Conservation (phyloP, 2,888 invertebrate species). For the Gastrophysa polygoni region DNA sequence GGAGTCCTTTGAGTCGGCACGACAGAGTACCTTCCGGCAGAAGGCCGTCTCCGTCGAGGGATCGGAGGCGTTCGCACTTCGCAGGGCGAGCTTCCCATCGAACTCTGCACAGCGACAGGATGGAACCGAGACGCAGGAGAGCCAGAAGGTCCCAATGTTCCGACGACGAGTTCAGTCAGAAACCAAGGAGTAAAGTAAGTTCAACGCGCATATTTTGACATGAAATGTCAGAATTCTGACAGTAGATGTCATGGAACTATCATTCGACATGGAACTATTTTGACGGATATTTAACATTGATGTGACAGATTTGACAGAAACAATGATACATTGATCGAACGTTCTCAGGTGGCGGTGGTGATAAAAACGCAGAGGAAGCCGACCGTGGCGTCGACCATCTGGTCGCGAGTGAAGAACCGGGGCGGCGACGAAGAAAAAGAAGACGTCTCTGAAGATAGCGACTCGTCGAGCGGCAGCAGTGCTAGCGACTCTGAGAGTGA, state of each 20-base stretch:
- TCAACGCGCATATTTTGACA: no score
- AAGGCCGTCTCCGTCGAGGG: constrained; percentile 20
- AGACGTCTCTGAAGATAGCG: constrained; percentile 23
- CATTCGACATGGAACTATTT: no score
- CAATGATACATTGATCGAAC: no score
- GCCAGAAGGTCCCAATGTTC: constrained; percentile 25
- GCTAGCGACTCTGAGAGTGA: constrained; percentile 16
- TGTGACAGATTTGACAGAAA: no score
- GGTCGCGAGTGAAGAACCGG: constrained; percentile 46
- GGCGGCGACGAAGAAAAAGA: constrained; percentile 27
- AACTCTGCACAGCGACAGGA: constrained; percentile 39
- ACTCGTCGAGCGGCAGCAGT: constrained; percentile 28
- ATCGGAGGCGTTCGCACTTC: constrained; percentile 8
- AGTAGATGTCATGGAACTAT: no score
- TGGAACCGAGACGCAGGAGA: constrained; percentile 12
- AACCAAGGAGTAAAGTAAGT: constrained; percentile 53
- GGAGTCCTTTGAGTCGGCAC: constrained; percentile 20
- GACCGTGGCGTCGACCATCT: constrained; percentile 53
- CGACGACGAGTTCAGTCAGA: constrained; percentile 36
- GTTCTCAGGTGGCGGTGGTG: constrained; percentile 51
- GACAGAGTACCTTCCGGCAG: constrained; percentile 15
- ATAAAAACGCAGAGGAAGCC: constrained; percentile 54
- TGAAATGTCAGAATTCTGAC: no score
- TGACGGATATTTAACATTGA: no score
- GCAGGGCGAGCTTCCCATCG: constrained; percentile 27